phyloP scores from a whole-genome alignment of 2,888 invertebrate genomes.

The Temnothorax rugatulus region DNA sequence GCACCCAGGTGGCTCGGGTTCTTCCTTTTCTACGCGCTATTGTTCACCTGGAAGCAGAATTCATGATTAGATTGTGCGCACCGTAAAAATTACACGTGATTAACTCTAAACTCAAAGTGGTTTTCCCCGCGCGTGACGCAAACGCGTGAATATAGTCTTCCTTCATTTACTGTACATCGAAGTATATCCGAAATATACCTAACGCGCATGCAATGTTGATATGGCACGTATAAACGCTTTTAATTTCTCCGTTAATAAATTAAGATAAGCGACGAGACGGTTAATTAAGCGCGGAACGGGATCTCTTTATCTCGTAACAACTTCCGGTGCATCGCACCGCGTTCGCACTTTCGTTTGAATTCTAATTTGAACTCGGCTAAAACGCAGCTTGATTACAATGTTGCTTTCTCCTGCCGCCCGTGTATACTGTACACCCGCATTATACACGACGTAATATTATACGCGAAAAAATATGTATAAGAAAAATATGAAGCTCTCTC shows the following conservation, averaged over 20 bases:
- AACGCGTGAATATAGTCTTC: neutral
- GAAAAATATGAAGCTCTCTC: neutral
- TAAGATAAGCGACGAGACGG: neutral
- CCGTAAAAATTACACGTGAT: neutral
- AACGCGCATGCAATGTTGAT: neutral
- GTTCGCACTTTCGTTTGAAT: constrained; percentile 43
- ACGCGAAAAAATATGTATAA: neutral
- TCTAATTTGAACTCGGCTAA: constrained; percentile 42
- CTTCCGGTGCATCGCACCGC: constrained; percentile 41
- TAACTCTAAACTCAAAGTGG: neutral
- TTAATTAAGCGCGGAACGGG: constrained; percentile 31
- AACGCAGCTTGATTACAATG: constrained; percentile 37
- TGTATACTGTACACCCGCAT: constrained; percentile 25
- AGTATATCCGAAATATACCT: neutral
- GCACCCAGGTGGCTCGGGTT: constrained; percentile 48
- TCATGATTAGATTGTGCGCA: neutral
- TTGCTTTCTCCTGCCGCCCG: constrained; percentile 65
- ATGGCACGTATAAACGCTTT: neutral
- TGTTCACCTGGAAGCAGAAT: constrained; percentile 61
- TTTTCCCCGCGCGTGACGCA: neutral
- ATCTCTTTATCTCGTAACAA: constrained; percentile 30
- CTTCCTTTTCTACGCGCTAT: constrained; percentile 34
- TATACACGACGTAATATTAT: constrained; percentile 25
- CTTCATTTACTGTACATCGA: neutral
- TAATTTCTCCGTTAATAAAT: constrained; percentile 14